Conservation (phyloP, 2,113 vertebrate species). For the Takifugu bimaculatus region DNA sequence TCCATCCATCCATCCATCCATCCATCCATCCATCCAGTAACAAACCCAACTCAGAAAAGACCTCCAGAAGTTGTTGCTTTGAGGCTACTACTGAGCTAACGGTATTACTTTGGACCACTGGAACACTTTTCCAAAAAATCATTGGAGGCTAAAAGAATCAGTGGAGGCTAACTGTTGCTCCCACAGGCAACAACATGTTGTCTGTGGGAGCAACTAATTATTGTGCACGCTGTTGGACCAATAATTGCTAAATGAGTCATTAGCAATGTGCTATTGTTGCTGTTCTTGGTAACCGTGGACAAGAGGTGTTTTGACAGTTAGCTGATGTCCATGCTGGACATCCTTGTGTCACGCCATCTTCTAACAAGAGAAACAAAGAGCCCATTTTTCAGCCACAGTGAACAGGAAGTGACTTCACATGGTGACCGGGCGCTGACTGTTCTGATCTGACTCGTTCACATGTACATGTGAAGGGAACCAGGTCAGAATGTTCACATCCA, state of each 20-base stretch:
- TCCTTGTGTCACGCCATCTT: slow-evolving; percentile 44
- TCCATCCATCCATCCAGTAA: too few species aligned
- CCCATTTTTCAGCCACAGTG: slow-evolving; percentile 9
- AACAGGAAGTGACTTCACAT: slow-evolving; percentile 15
- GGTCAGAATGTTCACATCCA: slow-evolving; percentile 37
- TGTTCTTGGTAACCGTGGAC: slow-evolving; percentile 45
- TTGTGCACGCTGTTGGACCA: not conserved
- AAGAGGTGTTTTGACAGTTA: slow-evolving; percentile 16
- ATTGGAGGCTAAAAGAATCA: too few species aligned
- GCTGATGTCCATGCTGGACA: slow-evolving; percentile 23
- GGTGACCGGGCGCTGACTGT: too few species aligned
- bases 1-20: too few species aligned
- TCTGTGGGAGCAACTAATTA: too few species aligned
- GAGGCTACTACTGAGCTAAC: too few species aligned
- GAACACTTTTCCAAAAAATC: too few species aligned
- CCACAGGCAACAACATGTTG: too few species aligned
- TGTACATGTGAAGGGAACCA: slow-evolving; percentile 17
- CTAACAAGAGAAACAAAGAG: slow-evolving; percentile 49
- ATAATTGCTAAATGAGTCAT: slow-evolving; percentile 42
- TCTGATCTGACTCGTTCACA: slow-evolving; percentile 11
- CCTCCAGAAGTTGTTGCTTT: too few species aligned
- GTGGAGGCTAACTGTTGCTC: too few species aligned
- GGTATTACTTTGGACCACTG: too few species aligned
- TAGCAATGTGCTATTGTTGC: slow-evolving; percentile 10
- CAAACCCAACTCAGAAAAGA: too few species aligned